These are phyloP conservation scores for Aporophyla lueneburgensis DNA, from an alignment of 2,888 invertebrate species.

Conservation along the genomic window DNA sequence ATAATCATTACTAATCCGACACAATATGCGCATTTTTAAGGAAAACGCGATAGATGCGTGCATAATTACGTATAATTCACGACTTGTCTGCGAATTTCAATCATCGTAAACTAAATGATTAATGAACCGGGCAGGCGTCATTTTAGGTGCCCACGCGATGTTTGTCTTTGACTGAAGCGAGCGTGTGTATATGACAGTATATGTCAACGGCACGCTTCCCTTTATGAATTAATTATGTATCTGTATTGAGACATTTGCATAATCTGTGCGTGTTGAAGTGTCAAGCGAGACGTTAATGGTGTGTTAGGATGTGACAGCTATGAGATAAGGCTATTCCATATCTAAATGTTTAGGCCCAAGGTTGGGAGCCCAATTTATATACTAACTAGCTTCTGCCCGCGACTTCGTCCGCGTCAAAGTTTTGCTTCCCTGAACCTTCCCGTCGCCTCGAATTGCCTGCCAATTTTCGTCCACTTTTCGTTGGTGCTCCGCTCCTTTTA, in stretches of 20 bases:
- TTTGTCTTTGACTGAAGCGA: slow-evolving; percentile 11
- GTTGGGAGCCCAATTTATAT: not conserved
- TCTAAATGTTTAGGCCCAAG: not conserved
- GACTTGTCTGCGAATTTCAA: slow-evolving; percentile 21
- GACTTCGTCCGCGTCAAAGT: too few species aligned
- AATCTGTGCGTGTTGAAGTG: slow-evolving; percentile 1
- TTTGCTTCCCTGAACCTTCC: too few species aligned
- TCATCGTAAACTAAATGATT: slow-evolving; percentile 29
- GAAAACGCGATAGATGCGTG: slow-evolving; percentile 38
- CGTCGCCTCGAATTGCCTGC: too few species aligned
- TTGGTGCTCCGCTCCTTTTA: too few species aligned
- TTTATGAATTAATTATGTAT: slow-evolving; percentile 31
- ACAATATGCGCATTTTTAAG: not conserved
- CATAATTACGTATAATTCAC: slow-evolving; percentile 29
- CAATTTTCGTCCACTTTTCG: too few species aligned
- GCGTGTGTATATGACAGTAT: slow-evolving; percentile 25
- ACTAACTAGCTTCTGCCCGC: too few species aligned
- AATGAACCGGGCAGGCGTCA: slow-evolving; percentile 25
- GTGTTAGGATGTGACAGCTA: not conserved
- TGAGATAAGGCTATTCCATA: not conserved
- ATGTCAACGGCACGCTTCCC: slow-evolving; percentile 18
- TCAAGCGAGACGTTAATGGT: not conserved
- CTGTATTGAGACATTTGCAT: slow-evolving; percentile 38
- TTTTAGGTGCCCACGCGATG: slow-evolving; percentile 35
- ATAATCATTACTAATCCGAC: not conserved